Conservation (phyloP, 2,888 invertebrate genomes). For the Dilophus febrilis region DNA sequence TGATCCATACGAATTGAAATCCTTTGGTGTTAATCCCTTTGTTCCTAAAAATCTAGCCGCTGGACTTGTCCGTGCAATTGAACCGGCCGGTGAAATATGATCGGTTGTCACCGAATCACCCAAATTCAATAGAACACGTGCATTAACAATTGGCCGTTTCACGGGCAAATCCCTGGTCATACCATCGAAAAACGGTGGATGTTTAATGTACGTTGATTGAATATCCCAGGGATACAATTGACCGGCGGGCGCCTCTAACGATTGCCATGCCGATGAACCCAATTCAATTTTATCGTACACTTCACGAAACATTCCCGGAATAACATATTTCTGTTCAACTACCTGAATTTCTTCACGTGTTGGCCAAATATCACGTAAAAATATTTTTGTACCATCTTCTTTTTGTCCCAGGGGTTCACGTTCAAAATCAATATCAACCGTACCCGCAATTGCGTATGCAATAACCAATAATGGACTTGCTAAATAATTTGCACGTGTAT, state of each 20-base stretch:
- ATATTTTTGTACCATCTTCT: conserved; percentile 59
- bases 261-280: conserved; percentile 77
- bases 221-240: conserved; percentile 83
- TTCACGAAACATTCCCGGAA: conserved; percentile 93
- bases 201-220: conserved; percentile 87
- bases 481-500: conserved; percentile 91
- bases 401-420: conserved; percentile 56
- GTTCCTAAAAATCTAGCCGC: conserved; percentile 37
- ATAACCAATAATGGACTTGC: conserved; percentile 95
- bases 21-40: conserved; percentile 55
- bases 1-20: conserved; percentile 97
- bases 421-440: conserved; percentile 88
- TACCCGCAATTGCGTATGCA: conserved; percentile 92
- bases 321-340: conserved; percentile 75
- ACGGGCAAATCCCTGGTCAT: conserved; percentile 46
- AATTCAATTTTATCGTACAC: conserved; percentile 60
- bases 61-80: conserved; percentile 87
- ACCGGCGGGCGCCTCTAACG: conserved; percentile 57
- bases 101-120: conserved; percentile 98
- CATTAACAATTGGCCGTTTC: conserved; percentile 44
- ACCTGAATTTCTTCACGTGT: conserved; percentile 73
- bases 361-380: conserved; percentile 90
- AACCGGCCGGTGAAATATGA: conserved; percentile 96
- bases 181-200: conserved; percentile 85
- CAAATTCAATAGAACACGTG: conserved; percentile 67